phyloP scores from a whole-genome alignment of 2,888 invertebrate genomes.

The Trachelus iudaicus region DNA sequence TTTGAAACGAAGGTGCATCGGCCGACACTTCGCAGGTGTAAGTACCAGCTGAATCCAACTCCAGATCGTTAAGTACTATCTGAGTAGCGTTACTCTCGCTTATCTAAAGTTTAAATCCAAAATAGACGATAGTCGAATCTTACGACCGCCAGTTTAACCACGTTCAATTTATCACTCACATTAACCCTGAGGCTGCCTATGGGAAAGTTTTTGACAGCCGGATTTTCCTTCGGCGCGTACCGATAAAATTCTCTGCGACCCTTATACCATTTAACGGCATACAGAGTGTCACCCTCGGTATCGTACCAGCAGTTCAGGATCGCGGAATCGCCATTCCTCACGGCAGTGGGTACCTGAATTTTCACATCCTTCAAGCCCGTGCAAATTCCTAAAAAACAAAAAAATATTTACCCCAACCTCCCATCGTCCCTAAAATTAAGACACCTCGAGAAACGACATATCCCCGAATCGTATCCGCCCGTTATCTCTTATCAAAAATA shows the following conservation, averaged over 20 bases:
- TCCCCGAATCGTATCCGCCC: background rate
- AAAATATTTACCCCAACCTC: background rate
- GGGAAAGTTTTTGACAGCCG: slow-evolving; percentile 57
- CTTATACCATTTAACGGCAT: slow-evolving; percentile 64
- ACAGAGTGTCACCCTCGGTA: slow-evolving; percentile 59
- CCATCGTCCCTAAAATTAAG: background rate
- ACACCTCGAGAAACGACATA: background rate
- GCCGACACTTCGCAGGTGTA: slow-evolving; percentile 63
- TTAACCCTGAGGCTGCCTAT: slow-evolving; percentile 58
- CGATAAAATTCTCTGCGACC: slow-evolving; percentile 61
- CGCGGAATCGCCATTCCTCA: slow-evolving; percentile 58
- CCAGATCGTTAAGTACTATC: slow-evolving; percentile 52
- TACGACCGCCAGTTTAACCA: background rate
- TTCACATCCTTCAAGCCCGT: slow-evolving; percentile 59
- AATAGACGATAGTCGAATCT: background rate
- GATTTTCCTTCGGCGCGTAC: slow-evolving; percentile 58
- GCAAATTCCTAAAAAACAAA: slow-evolving; percentile 52
- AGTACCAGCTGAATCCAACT: slow-evolving; percentile 54
- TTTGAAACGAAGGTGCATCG: slow-evolving; percentile 62
- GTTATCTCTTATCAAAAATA: background rate
- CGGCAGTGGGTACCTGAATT: slow-evolving; percentile 60
- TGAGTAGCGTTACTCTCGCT: slow-evolving; percentile 60
- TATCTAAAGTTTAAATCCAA: slow-evolving; percentile 37
- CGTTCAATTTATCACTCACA: slow-evolving; percentile 44
- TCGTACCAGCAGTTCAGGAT: slow-evolving; percentile 60